Percentiles rank a stretch among this genome's conserved stretches.
Conservation (phyloP, 2,797 vertebrate species). For the Phaenicophaeus curvirostris region DNA sequence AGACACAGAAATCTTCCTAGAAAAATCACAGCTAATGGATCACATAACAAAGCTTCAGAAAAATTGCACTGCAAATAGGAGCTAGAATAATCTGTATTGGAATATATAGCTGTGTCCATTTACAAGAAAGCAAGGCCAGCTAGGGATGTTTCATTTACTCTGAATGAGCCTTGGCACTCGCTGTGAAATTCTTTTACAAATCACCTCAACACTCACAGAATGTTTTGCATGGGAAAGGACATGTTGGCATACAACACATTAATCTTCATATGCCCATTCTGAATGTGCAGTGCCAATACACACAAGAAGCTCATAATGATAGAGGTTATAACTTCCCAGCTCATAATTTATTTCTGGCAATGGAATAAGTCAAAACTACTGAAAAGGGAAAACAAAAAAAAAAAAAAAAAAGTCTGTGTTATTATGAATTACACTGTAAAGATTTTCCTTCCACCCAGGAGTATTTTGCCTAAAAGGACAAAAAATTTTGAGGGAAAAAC, state of each 20-base stretch:
- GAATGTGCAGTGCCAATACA: background rate
- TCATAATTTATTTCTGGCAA: background rate
- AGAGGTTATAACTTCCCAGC: background rate
- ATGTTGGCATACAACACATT: background rate
- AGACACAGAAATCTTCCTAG: background rate
- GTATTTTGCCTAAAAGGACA: background rate
- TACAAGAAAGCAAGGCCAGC: slow-evolving; percentile 26
- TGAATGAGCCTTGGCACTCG: background rate
- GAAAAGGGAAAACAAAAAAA: too few species aligned
- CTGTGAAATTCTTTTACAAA: slow-evolving; percentile 9
- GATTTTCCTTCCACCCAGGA: background rate
- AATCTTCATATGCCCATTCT: background rate
- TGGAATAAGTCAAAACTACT: background rate
- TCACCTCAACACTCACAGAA: background rate
- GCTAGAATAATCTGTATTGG: background rate
- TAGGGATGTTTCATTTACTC: slow-evolving; percentile 16
- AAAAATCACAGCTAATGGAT: background rate
- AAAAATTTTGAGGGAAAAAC: background rate
- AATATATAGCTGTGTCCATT: background rate
- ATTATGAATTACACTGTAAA: background rate
- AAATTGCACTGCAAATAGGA: background rate
- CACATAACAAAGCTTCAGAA: background rate
- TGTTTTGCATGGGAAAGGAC: slow-evolving; percentile 7
- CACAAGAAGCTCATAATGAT: background rate
- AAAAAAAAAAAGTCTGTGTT: background rate